Percentiles rank a stretch among this genome's conserved stretches.
phyloP scores from a whole-genome alignment of 2,797 vertebrate species.

The Darevskia mixta region DNA sequence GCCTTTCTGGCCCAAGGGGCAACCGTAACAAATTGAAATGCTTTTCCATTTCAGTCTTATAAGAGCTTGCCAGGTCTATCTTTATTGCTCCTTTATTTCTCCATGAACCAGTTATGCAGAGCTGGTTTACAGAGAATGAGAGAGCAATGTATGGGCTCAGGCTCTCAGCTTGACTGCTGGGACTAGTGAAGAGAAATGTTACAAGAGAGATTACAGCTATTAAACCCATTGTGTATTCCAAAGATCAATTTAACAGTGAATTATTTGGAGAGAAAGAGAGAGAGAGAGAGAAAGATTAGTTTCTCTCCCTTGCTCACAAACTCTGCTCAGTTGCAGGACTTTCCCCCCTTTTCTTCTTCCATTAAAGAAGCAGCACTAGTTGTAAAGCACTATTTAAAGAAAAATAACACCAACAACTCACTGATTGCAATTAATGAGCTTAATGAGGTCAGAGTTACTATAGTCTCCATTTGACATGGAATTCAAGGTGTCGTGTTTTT shows the following conservation, averaged over 20 bases:
- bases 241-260: slow-evolving; percentile 62
- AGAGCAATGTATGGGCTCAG: slow-evolving; percentile 23
- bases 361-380: slow-evolving; percentile 51
- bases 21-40: slow-evolving; percentile 30
- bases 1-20: neutral
- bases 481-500: neutral
- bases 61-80: slow-evolving; percentile 30
- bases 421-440: neutral
- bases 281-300: slow-evolving; percentile 15
- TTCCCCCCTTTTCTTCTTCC: neutral
- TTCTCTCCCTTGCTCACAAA: slow-evolving; percentile 41
- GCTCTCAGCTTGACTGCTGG: slow-evolving; percentile 63
- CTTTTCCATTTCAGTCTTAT: slow-evolving; percentile 41
- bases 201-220: slow-evolving; percentile 55
- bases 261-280: slow-evolving; percentile 43
- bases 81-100: slow-evolving; percentile 55
- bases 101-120: slow-evolving; percentile 43
- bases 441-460: neutral
- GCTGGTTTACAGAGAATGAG: slow-evolving; percentile 40
- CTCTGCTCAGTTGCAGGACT: neutral
- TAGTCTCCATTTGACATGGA: slow-evolving; percentile 3
- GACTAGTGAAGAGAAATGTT: slow-evolving; percentile 60
- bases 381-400: slow-evolving; percentile 31
- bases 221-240: slow-evolving; percentile 56
- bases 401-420: slow-evolving; percentile 16